Base-by-base conservation (phyloP, 2,888 invertebrate genomes). In the Mongoloraphidia duomilia region DNA sequence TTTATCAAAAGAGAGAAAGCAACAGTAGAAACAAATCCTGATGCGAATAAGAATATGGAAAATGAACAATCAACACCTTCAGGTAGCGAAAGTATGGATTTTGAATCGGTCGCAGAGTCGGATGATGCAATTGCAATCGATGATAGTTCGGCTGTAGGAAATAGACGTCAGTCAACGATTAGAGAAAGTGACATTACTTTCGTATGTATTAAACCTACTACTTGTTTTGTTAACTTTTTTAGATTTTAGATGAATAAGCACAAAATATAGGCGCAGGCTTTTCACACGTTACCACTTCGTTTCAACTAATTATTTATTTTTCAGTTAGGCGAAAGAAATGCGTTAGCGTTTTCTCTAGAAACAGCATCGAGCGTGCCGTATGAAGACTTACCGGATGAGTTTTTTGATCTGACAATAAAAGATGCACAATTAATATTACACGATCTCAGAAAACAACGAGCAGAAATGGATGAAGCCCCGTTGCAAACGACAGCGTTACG, bases 321-420 rank as follows among this genome's bases (percentile, higher is more conserved):
- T 56, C 60, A 87, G 85, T 63, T 84, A 59, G 84, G 86, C 42
- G 75, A 77, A 50, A 76, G 85, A 54, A 82, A 83, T 64, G 88
- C 89, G 2, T 70, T 90, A 55, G 69, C 82, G 17, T 91, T 84
- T 63, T 79, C 78, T 52, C 62, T 76, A 45, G 74, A 75, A 60
- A 68, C 71, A n/a, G 70, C 76, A 34, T 76, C 77, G 60, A 75
- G 78, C 37, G 71, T 77, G 50, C 74, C 75, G 34, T 75, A 80
- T 54, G 82, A 84, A 46, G 86, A 90, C 49, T 66, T 84, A 37
- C 83, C 86, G 1, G 92, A 94, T 65, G 85, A 86, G 45, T 95
- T 94, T 65, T 95, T 86, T 64, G 87, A 92, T 53, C 67, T 93
- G 40, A 88, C 88, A 2, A 74, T 88, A 41, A 78, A 82, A 50